Evolutionary conservation across 2,797 vertebrate species (phyloP).

Genomic region (Falco biarmicus): DNA sequence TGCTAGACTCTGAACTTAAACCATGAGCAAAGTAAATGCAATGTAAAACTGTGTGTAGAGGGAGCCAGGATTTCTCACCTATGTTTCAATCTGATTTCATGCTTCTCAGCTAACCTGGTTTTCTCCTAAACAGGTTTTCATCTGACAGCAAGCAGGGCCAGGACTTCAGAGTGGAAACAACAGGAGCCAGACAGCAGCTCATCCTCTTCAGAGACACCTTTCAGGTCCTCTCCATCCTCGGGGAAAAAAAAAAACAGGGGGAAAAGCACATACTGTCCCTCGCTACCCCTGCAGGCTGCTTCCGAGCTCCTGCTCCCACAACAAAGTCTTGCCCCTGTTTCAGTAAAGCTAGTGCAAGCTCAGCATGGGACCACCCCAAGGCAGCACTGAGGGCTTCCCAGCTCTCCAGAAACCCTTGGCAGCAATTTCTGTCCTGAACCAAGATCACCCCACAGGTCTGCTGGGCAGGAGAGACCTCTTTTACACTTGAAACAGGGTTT

Average conservation of each 20-base stretch:
- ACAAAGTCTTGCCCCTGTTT: background rate
- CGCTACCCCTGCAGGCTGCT: background rate
- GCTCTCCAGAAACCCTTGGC: background rate
- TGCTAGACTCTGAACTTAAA: conserved; percentile 22
- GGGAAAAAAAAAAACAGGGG: background rate
- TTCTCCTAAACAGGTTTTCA: background rate
- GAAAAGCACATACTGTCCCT: background rate
- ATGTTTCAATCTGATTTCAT: conserved; percentile 19
- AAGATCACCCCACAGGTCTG: background rate
- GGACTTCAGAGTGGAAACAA: background rate
- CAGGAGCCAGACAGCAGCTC: background rate
- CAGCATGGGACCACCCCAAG: background rate
- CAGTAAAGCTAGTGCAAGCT: background rate
- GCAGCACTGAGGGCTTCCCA: background rate
- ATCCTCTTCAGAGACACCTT: background rate
- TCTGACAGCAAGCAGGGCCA: background rate
- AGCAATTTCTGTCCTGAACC: background rate
- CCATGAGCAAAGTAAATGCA: background rate
- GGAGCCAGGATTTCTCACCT: background rate
- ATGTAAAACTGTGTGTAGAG: background rate
- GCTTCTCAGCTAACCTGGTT: background rate
- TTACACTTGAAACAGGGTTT: background rate
- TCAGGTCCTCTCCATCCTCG: background rate
- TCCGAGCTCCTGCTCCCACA: background rate
- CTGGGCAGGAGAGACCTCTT: background rate